A percentile compares a stretch with the other conserved stretches of the same genome.
Conservation (phyloP, 2,113 vertebrate genomes). For the Mirza zaza region DNA sequence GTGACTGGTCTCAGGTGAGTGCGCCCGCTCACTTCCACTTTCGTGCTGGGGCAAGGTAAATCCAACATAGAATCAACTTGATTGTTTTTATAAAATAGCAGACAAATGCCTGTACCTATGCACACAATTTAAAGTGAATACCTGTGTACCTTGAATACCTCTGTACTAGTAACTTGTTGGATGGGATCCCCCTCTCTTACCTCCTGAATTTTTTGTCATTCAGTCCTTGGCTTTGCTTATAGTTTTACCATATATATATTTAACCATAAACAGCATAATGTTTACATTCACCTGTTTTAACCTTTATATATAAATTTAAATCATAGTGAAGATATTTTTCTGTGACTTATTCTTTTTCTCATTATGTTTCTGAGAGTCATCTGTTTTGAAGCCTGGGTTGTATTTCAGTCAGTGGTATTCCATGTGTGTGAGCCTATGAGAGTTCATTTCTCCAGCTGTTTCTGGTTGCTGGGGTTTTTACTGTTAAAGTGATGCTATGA, state of each 20-base stretch:
- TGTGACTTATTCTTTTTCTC: not conserved
- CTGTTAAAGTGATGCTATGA: not conserved
- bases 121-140: not conserved
- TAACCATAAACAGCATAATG: not conserved
- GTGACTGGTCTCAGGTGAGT: not conserved
- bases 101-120: not conserved
- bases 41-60: not conserved
- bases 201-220: not conserved
- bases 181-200: not conserved
- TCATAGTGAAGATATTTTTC: not conserved
- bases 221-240: not conserved
- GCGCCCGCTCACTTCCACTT: not conserved
- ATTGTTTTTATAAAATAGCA: not conserved
- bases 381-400: not conserved
- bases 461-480: not conserved
- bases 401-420: not conserved
- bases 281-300: not conserved
- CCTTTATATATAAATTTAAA: not conserved
- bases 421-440: too few relatives aligned
- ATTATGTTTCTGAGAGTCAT: not conserved
- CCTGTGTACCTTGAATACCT: not conserved
- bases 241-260: not conserved
- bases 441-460: not conserved
- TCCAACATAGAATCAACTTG: not conserved
- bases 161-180: not conserved